These are phyloP conservation scores for Caenorhabditis remanei DNA, from an alignment of 1,140 invertebrate genomes.

Conservation along the genomic window DNA sequence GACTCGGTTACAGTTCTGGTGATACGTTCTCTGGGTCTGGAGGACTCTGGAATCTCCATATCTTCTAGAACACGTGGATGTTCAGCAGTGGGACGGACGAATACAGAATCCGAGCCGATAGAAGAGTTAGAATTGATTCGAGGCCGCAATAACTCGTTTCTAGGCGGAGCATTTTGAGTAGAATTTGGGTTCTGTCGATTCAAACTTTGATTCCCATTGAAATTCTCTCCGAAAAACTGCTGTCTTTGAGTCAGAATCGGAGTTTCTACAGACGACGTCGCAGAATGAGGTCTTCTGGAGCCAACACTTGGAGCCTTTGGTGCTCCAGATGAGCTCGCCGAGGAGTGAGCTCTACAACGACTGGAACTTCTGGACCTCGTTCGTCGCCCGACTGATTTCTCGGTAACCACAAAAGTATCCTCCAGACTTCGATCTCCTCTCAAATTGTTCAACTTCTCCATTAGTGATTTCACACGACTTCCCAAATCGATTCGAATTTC, in stretches of 20 bases:
- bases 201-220: neutral
- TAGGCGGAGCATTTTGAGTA: too few relatives aligned
- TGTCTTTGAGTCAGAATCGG: neutral
- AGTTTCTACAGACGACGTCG: neutral
- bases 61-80: conserved; percentile 5
- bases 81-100: neutral
- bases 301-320: neutral
- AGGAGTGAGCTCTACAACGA: conserved; percentile 30
- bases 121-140: neutral
- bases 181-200: neutral
- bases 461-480: conserved; percentile 22
- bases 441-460: conserved; percentile 27
- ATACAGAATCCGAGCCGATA: conserved; percentile 1
- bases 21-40: neutral
- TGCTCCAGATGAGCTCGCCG: neutral
- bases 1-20: neutral
- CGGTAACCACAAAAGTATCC: conserved; percentile 20
- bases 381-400: neutral
- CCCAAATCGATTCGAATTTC: conserved; percentile 29
- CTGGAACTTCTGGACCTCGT: conserved; percentile 15
- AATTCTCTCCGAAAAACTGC: neutral
- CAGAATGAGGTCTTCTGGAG: neutral
- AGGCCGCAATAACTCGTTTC: too few relatives aligned
- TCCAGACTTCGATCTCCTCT: neutral
- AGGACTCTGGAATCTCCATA: neutral